A percentile compares a stretch with the other conserved stretches of the same genome.
These are phyloP conservation scores for Carpatolechia fugitivella DNA, from an alignment of 2,888 invertebrate species.

Conservation along the genomic window DNA sequence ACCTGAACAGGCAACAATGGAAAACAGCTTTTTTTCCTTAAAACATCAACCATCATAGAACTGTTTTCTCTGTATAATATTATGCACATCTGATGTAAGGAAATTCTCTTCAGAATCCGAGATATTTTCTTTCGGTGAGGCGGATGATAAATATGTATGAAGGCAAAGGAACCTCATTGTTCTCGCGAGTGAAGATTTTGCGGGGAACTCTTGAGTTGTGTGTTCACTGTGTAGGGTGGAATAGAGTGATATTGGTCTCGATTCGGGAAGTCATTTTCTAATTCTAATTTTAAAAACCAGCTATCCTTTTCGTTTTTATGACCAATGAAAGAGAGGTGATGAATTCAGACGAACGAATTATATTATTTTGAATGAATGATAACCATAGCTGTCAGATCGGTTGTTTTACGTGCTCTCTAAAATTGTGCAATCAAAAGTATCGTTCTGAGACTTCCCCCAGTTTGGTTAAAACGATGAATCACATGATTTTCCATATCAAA, in stretches of 20 bases:
- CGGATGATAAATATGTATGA: constrained; percentile 18
- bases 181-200: constrained; percentile 7
- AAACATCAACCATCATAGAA: neutral
- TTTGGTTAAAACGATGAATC: no score
- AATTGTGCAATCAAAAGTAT: no score
- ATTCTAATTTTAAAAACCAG: no score
- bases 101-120: neutral
- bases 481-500: no score
- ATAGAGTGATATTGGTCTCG: neutral
- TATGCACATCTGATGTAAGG: neutral
- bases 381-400: no score
- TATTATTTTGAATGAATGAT: no score
- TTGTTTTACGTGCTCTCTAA: no score
- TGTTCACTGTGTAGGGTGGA: neutral
- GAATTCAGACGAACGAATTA: no score
- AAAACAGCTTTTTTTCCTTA: neutral
- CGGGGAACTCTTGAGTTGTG: neutral
- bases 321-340: no score
- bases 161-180: constrained; percentile 4
- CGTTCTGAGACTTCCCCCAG: no score
- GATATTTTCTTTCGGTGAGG: constrained; percentile 11
- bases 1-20: neutral
- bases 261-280: no score
- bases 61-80: neutral
- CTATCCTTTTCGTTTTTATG: no score